Evolutionary conservation across 2,797 vertebrate species (phyloP).

Genomic region (Sparidentex hasta): DNA sequence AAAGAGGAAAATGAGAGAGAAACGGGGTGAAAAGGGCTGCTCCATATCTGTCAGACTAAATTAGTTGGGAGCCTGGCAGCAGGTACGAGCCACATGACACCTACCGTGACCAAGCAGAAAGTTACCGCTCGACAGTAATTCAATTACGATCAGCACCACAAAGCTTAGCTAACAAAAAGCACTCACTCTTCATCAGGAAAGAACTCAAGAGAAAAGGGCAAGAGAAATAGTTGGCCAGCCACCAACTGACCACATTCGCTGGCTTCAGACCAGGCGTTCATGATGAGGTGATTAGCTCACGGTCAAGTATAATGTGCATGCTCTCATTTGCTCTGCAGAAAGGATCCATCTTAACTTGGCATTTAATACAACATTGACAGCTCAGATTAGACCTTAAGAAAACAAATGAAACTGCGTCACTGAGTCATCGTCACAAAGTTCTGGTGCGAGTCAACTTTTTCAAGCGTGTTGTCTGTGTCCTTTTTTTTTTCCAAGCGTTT

Average conservation of each 20-base stretch:
- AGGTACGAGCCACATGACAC: constrained; percentile 77
- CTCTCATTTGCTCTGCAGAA: constrained; percentile 51
- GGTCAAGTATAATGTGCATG: constrained; percentile 47
- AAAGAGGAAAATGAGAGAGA: constrained; percentile 72
- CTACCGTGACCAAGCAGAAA: constrained; percentile 81
- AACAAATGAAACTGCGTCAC: background rate
- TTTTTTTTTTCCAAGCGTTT: constrained; percentile 1
- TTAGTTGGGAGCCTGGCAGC: constrained; percentile 70
- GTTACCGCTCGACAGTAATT: constrained; percentile 73
- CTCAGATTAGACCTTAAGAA: constrained; percentile 3
- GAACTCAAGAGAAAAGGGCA: constrained; percentile 76
- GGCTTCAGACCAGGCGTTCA: constrained; percentile 68
- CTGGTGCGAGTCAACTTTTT: background rate
- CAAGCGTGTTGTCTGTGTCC: constrained; percentile 7
- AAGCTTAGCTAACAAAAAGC: constrained; percentile 73
- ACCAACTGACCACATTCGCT: constrained; percentile 79
- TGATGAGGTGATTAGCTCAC: constrained; percentile 71
- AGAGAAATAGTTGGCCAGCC: constrained; percentile 64
- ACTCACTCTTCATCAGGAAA: constrained; percentile 71
- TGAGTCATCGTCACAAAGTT: background rate
- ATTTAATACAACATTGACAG: constrained; percentile 22
- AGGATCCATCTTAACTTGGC: constrained; percentile 34
- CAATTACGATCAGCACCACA: constrained; percentile 71
- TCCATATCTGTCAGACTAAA: constrained; percentile 80
- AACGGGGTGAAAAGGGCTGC: constrained; percentile 74